These are phyloP conservation scores for Orchestia grillus DNA, from an alignment of 1,140 invertebrate genomes.

Conservation along the genomic window DNA sequence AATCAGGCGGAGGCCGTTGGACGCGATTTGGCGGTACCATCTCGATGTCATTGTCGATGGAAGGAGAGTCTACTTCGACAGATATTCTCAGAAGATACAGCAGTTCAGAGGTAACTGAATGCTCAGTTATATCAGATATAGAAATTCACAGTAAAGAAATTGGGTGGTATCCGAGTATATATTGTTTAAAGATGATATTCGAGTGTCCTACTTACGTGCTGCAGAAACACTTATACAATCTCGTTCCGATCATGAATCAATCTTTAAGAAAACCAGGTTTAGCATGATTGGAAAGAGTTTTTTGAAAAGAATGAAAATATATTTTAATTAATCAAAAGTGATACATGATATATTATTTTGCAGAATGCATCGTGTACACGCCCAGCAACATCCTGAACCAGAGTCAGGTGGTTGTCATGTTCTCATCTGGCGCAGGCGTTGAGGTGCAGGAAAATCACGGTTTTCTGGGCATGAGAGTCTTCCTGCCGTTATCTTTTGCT, in stretches of 20 bases:
- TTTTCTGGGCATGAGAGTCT: conserved; percentile 87
- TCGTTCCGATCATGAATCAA: no score
- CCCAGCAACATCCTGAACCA: conserved; percentile 93
- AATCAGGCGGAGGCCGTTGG: conserved; percentile 83
- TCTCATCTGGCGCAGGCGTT: conserved; percentile 91
- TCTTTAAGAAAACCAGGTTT: no score
- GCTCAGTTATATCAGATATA: no score
- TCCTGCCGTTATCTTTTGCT: conserved; percentile 89
- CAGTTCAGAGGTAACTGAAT: conserved; percentile 82
- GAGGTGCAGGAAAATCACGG: conserved; percentile 92
- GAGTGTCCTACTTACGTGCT: no score
- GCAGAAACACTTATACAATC: no score
- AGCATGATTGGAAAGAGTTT: no score
- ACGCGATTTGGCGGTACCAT: conserved; percentile 91
- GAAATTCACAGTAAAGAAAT: no score
- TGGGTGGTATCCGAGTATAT: no score
- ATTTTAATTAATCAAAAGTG: no score
- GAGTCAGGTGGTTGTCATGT: conserved; percentile 94
- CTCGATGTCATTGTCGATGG: conserved; percentile 91
- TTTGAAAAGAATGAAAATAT: no score
- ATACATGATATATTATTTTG: background rate
- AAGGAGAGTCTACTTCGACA: conserved; percentile 88
- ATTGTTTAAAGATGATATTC: no score
- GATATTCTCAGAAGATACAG: conserved; percentile 87
- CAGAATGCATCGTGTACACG: conserved; percentile 79